Evolutionary conservation across 2,797 vertebrate genomes (phyloP).

Genomic region (Sciurus carolinensis): DNA sequence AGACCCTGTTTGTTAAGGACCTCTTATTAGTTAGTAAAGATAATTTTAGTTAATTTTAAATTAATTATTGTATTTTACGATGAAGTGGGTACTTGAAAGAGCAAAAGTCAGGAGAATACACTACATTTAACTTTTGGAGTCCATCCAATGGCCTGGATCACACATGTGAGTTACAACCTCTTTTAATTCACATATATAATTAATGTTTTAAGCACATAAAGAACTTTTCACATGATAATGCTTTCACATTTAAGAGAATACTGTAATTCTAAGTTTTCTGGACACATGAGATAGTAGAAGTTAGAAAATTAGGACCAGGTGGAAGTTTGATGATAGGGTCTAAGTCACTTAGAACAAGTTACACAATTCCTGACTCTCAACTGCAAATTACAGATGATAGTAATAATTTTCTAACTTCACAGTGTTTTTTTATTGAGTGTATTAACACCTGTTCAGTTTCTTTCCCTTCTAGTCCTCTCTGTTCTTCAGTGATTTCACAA

Average conservation of each 20-base stretch:
- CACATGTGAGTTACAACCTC: neutral
- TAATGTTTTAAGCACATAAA: neutral
- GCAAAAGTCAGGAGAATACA: neutral
- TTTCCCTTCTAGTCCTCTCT: neutral
- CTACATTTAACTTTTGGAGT: neutral
- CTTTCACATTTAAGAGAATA: neutral
- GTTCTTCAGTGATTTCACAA: neutral
- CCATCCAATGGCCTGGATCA: neutral
- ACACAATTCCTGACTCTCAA: neutral
- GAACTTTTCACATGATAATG: neutral
- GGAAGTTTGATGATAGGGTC: neutral
- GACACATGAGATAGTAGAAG: neutral
- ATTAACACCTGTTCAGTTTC: accelerated
- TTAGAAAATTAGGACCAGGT: neutral
- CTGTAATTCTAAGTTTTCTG: neutral
- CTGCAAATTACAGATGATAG: neutral
- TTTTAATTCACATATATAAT: neutral
- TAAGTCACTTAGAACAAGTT: neutral
- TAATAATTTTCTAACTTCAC: neutral
- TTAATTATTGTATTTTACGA: neutral
- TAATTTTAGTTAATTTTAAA: conserved; percentile 7
- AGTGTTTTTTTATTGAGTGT: neutral
- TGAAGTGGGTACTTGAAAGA: neutral
- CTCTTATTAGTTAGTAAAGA: neutral
- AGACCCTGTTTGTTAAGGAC: neutral